Evolutionary conservation across 2,888 invertebrate species (phyloP).

Genomic region (Phengaris alcon): DNA sequence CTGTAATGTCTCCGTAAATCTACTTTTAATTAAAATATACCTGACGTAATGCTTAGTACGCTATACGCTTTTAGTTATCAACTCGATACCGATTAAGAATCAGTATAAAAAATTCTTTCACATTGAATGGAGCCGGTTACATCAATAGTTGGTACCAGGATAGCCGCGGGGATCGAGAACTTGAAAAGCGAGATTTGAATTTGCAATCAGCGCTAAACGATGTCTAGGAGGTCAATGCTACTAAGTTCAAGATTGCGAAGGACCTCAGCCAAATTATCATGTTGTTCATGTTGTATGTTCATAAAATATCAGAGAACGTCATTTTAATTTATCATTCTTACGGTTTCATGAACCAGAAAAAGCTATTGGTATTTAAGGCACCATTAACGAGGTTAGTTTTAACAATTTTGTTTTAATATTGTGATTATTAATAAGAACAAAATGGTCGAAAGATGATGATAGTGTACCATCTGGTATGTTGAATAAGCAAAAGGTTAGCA

Average conservation of each 20-base stretch:
- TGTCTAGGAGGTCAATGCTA: slow-evolving; percentile 38
- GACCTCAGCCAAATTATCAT: not conserved
- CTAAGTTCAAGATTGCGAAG: slow-evolving; percentile 30
- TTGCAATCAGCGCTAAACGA: slow-evolving; percentile 36
- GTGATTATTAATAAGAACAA: not conserved
- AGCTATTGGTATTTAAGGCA: too few relatives aligned
- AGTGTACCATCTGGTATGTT: slow-evolving; percentile 32
- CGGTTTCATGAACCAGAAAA: too few relatives aligned
- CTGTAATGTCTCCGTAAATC: too few relatives aligned
- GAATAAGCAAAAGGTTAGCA: slow-evolving; percentile 38
- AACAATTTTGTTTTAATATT: too few relatives aligned
- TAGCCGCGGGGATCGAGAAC: slow-evolving; percentile 31
- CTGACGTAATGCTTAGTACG: too few relatives aligned
- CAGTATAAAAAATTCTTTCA: not conserved
- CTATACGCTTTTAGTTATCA: not conserved
- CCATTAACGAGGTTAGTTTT: too few relatives aligned
- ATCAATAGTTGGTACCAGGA: slow-evolving; percentile 43
- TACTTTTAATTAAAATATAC: too few relatives aligned
- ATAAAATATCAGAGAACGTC: too few relatives aligned
- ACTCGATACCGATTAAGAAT: not conserved
- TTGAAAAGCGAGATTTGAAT: slow-evolving; percentile 40
- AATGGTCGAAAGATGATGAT: not conserved
- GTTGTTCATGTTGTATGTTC: too few relatives aligned
- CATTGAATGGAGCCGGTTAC: slow-evolving; percentile 11
- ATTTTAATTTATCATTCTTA: too few relatives aligned